Evolutionary conservation across 2,113 vertebrate genomes (phyloP).

Genomic region (Martes martes): DNA sequence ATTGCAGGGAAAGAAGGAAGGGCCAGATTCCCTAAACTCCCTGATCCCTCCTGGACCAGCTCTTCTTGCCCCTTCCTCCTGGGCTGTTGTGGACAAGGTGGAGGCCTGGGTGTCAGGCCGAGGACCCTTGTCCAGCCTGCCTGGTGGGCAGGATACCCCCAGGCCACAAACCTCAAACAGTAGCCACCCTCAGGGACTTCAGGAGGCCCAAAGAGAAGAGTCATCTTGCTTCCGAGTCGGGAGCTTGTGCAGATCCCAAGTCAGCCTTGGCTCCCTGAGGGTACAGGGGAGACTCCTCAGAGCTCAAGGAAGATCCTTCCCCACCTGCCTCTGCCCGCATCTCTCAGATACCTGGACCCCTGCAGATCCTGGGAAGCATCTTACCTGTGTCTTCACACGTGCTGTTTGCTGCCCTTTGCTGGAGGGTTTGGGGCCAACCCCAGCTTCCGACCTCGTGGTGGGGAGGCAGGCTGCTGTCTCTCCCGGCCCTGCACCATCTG

Average conservation of each 20-base stretch:
- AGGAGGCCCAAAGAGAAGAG: not conserved
- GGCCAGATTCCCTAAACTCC: not conserved
- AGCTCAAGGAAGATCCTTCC: not conserved
- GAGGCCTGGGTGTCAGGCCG: not conserved
- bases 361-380: too few species aligned
- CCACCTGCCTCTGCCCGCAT: not conserved
- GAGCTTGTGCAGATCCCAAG: not conserved
- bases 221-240: not conserved
- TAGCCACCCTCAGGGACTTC: not conserved
- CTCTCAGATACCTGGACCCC: too few species aligned
- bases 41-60: not conserved
- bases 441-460: fast-evolving
- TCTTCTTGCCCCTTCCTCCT: not conserved
- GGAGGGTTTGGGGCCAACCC: not conserved
- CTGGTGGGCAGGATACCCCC: not conserved
- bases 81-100: not conserved
- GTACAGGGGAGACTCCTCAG: not conserved
- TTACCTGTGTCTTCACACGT: not conserved
- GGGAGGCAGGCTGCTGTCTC: not conserved
- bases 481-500: fast-evolving
- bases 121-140: not conserved
- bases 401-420: not conserved
- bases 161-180: not conserved
- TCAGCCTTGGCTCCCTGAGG: not conserved
- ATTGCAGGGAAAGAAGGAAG: not conserved